Base-by-base conservation (phyloP, 2,113 vertebrate species). In the Aplodontia rufa region DNA sequence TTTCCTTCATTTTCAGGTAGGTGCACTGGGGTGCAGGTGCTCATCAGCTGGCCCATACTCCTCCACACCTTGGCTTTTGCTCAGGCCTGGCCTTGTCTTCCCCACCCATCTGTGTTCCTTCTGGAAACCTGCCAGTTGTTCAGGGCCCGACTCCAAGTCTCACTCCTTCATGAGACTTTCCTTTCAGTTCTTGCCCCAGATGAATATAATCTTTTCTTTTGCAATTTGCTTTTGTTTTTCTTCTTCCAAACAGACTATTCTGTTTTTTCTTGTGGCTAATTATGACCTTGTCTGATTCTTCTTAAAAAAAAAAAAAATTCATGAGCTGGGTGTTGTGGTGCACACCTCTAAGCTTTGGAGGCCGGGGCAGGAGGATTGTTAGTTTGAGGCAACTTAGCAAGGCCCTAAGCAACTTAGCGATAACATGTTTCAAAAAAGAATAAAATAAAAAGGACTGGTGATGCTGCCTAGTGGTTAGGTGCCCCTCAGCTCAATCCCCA, bases 41-140 rank as follows among this genome's bases (percentile, higher is more conserved):
- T 28, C 9, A 0, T 17, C 35, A 53, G 42, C n/a, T 35, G n/a
- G 68, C 20, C 8, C 60, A 13, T 0, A 0, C 28, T 8, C 72
- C 66, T 22, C 40, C 12, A 26, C 6, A 5, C 12, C n/a, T 6
- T 22, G 24, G 11, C 40, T 60, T 89, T 88, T 5, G 37, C 42
- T 74, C 60, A 35, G 26, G 35, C 47, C 62, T 35, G 17, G 42
- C 2, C 9, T n/a, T 37, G 66, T 47, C 60, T 87, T 76, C 49
- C 53, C 10, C 0, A 5, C 2, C 32, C 2, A 2, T 11, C 51
- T 1, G 1, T 14, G 49, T 42, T 8, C 19, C 26, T 71, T 71
- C 80, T 32, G 51, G 74, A 74, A 55, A 66, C 79, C 42, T 53
- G 6, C 16, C 40, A 62, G 1, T 6, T 64, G 71, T 35, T 82